Evolutionary conservation across 2,888 invertebrate genomes (phyloP).

Genomic region (Cantharis rufa): DNA sequence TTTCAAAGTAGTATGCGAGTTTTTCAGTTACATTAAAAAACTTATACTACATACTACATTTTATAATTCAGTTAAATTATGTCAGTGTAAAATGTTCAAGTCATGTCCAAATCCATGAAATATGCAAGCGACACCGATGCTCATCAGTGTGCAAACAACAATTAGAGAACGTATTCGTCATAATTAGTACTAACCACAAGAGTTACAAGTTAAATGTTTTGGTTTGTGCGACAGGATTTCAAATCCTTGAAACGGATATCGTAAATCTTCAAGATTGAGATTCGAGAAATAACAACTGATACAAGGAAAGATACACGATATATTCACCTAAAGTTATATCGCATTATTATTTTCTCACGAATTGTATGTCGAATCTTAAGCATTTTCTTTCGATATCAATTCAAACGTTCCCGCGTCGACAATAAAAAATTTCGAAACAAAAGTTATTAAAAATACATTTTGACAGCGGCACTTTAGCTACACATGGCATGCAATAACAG

Average conservation of each 20-base stretch:
- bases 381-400: not conserved
- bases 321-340: not conserved
- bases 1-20: not conserved
- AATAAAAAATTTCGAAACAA: not conserved
- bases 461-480: not conserved
- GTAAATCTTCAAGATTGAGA: constrained; percentile 28
- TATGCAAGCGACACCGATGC: constrained; percentile 45
- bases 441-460: not conserved
- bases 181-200: constrained; percentile 50
- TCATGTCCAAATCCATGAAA: constrained; percentile 47
- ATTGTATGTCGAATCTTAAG: not conserved
- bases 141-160: constrained; percentile 50
- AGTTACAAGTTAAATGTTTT: constrained; percentile 50
- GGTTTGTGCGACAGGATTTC: constrained; percentile 47
- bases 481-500: not conserved
- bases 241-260: constrained; percentile 35
- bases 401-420: not conserved
- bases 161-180: constrained; percentile 51
- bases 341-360: not conserved
- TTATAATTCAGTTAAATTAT: constrained; percentile 15
- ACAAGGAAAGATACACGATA: not conserved
- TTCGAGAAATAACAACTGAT: constrained; percentile 6
- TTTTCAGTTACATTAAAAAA: not conserved
- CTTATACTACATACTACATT: not conserved
- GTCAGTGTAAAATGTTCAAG: constrained; percentile 24